Evolutionary conservation across 1,140 invertebrate species (phyloP).

Genomic region (Penaeus japonicus): DNA sequence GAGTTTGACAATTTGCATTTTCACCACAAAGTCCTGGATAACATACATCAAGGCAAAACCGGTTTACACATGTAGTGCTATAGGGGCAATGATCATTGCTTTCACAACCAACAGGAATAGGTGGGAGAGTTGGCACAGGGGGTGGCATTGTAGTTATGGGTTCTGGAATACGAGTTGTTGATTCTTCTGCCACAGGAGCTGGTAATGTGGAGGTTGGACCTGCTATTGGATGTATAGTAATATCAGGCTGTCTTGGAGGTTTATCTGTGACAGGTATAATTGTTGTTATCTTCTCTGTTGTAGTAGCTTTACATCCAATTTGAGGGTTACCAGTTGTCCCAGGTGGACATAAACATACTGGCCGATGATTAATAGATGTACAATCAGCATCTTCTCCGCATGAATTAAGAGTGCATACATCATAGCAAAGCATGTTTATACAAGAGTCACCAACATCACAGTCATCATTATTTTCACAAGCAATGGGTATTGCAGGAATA

Average conservation of each 20-base stretch:
- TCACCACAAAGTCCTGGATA: constrained; percentile 71
- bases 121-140: not conserved
- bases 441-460: constrained; percentile 61
- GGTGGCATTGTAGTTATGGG: not conserved
- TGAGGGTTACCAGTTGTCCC: constrained; percentile 68
- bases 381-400: constrained; percentile 64
- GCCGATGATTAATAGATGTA: constrained; percentile 67
- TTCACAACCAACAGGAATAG: constrained; percentile 71
- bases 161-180: constrained; percentile 27
- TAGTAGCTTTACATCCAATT: constrained; percentile 69
- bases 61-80: constrained; percentile 81
- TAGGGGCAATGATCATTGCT: constrained; percentile 81
- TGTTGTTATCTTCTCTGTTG: not conserved
- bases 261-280: constrained; percentile 26
- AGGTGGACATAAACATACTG: constrained; percentile 76
- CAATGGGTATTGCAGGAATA: not conserved
- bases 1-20: constrained; percentile 82
- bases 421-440: constrained; percentile 59
- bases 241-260: not conserved
- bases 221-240: constrained; percentile 23
- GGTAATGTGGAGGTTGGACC: constrained; percentile 7
- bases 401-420: constrained; percentile 50
- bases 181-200: constrained; percentile 12
- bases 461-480: constrained; percentile 59
- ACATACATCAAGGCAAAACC: constrained; percentile 80